phyloP scores from a whole-genome alignment of 2,113 vertebrate species.

The Laticauda laticaudata region DNA sequence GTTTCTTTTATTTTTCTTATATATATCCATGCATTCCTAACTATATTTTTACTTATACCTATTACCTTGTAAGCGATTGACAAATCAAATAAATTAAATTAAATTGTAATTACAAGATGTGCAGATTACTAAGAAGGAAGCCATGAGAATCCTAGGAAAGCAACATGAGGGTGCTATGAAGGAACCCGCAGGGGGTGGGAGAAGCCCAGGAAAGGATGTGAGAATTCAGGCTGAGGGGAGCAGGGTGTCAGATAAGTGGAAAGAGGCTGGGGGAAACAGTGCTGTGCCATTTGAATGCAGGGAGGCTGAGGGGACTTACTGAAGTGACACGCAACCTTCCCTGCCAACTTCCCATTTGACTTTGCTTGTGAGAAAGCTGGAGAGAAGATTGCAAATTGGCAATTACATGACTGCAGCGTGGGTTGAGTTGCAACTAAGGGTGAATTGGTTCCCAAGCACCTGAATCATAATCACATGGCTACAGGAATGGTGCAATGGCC shows the following conservation, averaged over 20 bases:
- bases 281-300: not conserved
- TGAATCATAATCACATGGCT: not conserved
- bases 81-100: too few species aligned
- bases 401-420: too few species aligned
- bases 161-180: not conserved
- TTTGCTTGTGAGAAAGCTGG: not conserved
- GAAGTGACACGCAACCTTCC: not conserved
- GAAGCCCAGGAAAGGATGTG: not conserved
- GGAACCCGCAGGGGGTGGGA: too few species aligned
- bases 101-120: not conserved
- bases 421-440: too few species aligned
- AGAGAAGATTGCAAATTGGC: not conserved
- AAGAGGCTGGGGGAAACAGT: not conserved
- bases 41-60: too few species aligned
- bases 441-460: too few species aligned
- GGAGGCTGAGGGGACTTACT: not conserved
- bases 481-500: not conserved
- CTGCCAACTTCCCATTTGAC: not conserved
- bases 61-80: too few species aligned
- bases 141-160: not conserved
- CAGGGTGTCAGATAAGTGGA: not conserved
- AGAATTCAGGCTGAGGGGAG: not conserved
- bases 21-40: too few species aligned
- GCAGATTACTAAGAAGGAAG: not conserved
- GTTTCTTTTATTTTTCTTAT: too few species aligned